Evolutionary conservation across 2,797 vertebrate species (phyloP), one percentile per base, ranked within the genome.

Genomic region (Gila robusta): DNA sequence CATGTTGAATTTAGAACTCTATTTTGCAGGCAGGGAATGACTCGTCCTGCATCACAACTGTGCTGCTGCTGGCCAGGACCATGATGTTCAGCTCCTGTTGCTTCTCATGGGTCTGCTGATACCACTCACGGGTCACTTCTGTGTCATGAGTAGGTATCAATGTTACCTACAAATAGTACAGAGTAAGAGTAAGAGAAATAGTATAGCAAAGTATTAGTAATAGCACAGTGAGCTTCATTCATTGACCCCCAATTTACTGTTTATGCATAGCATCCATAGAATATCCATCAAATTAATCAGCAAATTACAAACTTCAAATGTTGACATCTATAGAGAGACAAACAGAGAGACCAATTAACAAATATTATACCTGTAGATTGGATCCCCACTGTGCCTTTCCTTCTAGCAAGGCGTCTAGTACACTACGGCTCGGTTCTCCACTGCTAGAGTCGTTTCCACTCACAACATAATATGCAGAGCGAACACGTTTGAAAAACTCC

Each of bases 21-120:
- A 99, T 99, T 96, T 99, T 99, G 97, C 98, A 99, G 92, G 98
- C 98, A 26, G 98, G 97, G 91, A 99, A 99, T 80, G 98, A 99
- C 92, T 99, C 98, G 0, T 99, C 98, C 94, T 99, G 98, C 98
- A 99, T 99, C 90, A 99, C 98, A 16, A 99, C 98, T 0, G 98
- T 99, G 95, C 98, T 99, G 96, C 98, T 99, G 96, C 98, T 99
- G 64, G 98, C 98, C 94, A 99, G 93, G 73, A 99, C 98, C 96
- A 99, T 97, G 93, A 99, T 96, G 91, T 99, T 99, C 83, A 99
- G 96, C 90, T 99, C 98, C 92, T 98, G 98, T 94, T 99, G 98
- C 91, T 96, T 97, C 95, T 99, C 97, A 1, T 99, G 98, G 2
- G 98, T 99, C 95, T 99, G 98, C 91, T 99, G 98, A 94, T 99